Conservation (phyloP, 2,113 vertebrate species). For the Callionymus lyra region DNA sequence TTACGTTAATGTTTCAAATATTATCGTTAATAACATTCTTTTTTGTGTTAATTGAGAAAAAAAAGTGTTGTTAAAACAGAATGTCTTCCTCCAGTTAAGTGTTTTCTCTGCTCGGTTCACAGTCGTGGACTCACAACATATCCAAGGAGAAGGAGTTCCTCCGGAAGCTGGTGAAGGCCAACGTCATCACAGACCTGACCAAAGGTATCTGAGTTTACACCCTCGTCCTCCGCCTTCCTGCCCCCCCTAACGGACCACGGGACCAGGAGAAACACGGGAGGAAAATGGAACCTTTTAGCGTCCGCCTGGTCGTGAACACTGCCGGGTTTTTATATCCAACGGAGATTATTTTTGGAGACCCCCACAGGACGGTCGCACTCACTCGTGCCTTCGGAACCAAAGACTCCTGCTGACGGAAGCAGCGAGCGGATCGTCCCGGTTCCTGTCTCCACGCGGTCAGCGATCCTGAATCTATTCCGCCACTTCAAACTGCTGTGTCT, state of each 20-base stretch:
- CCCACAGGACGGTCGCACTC: slow-evolving; percentile 31
- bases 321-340: slow-evolving; percentile 29
- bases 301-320: slow-evolving; percentile 26
- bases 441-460: too few species aligned
- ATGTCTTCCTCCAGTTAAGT: background rate
- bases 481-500: slow-evolving; percentile 15
- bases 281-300: slow-evolving; percentile 7
- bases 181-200: slow-evolving; percentile 87
- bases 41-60: too few species aligned
- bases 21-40: too few species aligned
- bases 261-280: slow-evolving; percentile 21
- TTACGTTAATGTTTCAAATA: too few species aligned
- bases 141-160: slow-evolving; percentile 95
- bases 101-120: slow-evolving; percentile 24
- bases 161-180: slow-evolving; percentile 88
- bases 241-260: slow-evolving; percentile 29
- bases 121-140: slow-evolving; percentile 99
- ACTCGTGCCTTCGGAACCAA: slow-evolving; percentile 64
- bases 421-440: slow-evolving; percentile 14
- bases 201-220: slow-evolving; percentile 81
- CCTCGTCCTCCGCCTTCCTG: slow-evolving; percentile 12
- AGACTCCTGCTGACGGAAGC: slow-evolving; percentile 41
- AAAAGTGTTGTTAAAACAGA: too few species aligned
- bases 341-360: slow-evolving; percentile 15
- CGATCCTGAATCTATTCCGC: slow-evolving; percentile 16